Percentiles rank a stretch among this genome's conserved stretches.
phyloP scores from a whole-genome alignment of 2,797 vertebrate genomes.

The Agapornis canus region DNA sequence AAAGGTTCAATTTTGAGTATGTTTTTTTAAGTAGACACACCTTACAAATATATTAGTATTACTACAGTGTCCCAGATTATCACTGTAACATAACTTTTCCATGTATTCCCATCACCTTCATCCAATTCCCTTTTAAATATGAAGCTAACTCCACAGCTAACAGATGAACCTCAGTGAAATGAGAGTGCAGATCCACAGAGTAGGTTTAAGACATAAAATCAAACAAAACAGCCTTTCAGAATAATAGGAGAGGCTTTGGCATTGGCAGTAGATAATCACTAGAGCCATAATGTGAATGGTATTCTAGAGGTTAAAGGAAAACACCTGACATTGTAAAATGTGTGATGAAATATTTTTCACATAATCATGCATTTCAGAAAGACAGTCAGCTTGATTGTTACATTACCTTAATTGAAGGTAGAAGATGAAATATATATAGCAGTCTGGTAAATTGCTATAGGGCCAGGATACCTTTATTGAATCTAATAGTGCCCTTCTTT shows the following conservation, averaged over 20 bases:
- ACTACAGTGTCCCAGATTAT: not conserved
- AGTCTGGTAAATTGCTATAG: not conserved
- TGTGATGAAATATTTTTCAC: conserved; percentile 8
- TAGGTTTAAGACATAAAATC: conserved; percentile 16
- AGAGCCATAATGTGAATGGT: not conserved
- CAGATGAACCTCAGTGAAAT: not conserved
- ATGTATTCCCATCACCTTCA: not conserved
- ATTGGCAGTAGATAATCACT: conserved; percentile 30
- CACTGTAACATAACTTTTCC: not conserved
- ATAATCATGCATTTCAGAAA: not conserved
- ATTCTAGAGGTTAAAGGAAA: conserved; percentile 25
- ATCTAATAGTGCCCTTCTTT: not conserved
- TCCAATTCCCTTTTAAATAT: not conserved
- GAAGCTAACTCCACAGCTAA: not conserved
- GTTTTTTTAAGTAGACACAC: not conserved
- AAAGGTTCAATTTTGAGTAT: not conserved
- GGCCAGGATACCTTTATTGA: not conserved
- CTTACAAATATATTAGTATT: not conserved
- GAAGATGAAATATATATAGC: not conserved
- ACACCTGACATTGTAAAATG: not conserved
- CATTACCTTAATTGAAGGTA: conserved; percentile 40
- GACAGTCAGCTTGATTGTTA: not conserved
- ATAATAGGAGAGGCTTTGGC: conserved; percentile 28
- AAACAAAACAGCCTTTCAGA: not conserved
- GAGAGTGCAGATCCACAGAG: not conserved